Conservation (phyloP, 2,888 invertebrate genomes). For the Apamea crenata region DNA sequence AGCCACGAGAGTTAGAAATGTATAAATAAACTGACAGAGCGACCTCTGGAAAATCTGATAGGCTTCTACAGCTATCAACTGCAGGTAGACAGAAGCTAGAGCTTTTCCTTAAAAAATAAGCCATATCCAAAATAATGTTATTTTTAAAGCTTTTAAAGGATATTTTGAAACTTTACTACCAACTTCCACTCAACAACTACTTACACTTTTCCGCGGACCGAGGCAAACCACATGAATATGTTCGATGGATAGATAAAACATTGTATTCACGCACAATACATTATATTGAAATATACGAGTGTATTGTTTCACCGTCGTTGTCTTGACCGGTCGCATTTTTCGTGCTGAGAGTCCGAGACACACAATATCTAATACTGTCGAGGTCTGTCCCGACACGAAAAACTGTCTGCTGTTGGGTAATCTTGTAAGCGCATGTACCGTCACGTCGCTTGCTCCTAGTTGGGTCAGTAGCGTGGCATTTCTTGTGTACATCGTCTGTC, state of each 20-base stretch:
- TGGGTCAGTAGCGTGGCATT: not conserved
- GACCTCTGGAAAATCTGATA: not conserved
- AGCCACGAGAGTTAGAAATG: not conserved
- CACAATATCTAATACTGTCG: not conserved
- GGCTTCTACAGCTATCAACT: no score
- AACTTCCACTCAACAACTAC: not conserved
- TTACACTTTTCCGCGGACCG: not conserved
- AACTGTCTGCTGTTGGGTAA: not conserved
- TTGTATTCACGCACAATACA: not conserved
- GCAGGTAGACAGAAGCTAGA: not conserved
- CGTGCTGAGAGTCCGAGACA: not conserved
- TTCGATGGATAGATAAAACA: not conserved
- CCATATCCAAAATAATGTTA: not conserved
- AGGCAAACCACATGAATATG: not conserved
- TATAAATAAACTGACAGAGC: not conserved
- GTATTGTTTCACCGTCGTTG: not conserved
- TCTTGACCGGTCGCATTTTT: not conserved
- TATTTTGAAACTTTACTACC: not conserved
- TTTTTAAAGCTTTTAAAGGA: not conserved
- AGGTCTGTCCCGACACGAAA: not conserved
- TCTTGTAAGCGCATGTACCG: slow-evolving; percentile 20
- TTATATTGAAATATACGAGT: not conserved
- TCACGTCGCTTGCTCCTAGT: slow-evolving; percentile 15
- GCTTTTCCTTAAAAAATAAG: not conserved
- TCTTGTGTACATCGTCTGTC: not conserved